phyloP scores from a whole-genome alignment of 2,797 vertebrate species.

The Liasis olivaceus region DNA sequence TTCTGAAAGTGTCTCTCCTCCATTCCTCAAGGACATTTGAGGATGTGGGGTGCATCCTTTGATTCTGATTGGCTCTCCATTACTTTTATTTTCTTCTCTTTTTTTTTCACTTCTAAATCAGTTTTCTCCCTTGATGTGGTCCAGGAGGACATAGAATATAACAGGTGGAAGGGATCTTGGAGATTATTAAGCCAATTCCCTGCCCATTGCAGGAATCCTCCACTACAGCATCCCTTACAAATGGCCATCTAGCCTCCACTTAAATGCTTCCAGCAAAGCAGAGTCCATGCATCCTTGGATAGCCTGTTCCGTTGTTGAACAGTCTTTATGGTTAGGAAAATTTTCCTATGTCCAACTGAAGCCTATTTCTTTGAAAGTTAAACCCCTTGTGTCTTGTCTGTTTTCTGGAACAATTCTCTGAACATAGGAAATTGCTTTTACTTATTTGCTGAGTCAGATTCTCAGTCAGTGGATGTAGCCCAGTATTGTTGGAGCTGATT shows the following conservation, averaged over 20 bases:
- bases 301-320: neutral
- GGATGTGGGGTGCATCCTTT: neutral
- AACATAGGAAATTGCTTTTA: neutral
- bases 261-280: neutral
- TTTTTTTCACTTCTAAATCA: neutral
- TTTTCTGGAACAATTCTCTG: neutral
- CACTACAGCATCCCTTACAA: neutral
- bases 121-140: neutral
- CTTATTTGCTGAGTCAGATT: neutral
- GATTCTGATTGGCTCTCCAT: neutral
- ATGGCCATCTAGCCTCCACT: neutral
- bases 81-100: neutral
- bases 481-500: neutral
- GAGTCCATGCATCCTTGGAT: neutral
- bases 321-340: neutral
- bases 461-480: too few relatives aligned
- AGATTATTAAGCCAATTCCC: neutral
- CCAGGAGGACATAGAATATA: neutral
- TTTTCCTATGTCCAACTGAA: neutral
- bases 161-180: neutral
- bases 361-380: neutral
- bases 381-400: neutral
- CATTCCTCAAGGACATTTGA: neutral
- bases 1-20: neutral
- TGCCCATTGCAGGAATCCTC: neutral